Percentiles rank a stretch among this genome's conserved stretches.
These are phyloP conservation scores for Rhyzopertha dominica DNA, from an alignment of 1,140 invertebrate species.

Conservation along the genomic window DNA sequence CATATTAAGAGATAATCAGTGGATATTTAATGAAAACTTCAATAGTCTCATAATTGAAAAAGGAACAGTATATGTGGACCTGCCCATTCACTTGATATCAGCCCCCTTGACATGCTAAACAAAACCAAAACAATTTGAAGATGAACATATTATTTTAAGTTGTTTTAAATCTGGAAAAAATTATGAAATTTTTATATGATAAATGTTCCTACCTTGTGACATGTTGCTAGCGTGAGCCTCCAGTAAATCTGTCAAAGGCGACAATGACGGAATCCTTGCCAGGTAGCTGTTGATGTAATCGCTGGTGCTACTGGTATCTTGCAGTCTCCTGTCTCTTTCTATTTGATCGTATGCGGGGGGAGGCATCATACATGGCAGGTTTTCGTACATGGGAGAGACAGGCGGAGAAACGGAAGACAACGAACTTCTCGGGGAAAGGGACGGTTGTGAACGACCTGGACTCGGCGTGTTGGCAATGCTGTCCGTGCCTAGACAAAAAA, in stretches of 20 bases:
- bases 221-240: constrained; percentile 32
- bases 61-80: too few species aligned
- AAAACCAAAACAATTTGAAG: too few species aligned
- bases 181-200: too few species aligned
- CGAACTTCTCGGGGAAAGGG: constrained; percentile 76
- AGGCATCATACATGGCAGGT: constrained; percentile 56
- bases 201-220: too few species aligned
- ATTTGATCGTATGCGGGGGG: constrained; percentile 67
- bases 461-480: constrained; percentile 52
- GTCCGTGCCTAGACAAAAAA: constrained; percentile 44
- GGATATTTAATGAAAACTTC: too few species aligned
- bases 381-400: constrained; percentile 66
- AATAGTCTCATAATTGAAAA: too few species aligned
- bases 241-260: constrained; percentile 37
- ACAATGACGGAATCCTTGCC: constrained; percentile 33
- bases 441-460: constrained; percentile 59
- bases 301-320: constrained; percentile 22
- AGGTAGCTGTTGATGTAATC: constrained; percentile 25
- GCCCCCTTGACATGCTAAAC: too few species aligned
- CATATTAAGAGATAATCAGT: too few species aligned
- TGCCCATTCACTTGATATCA: too few species aligned
- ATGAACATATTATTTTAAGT: too few species aligned
- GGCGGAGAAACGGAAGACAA: constrained; percentile 83
- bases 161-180: constrained; percentile 20
- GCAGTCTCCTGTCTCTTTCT: constrained; percentile 44